Evolutionary conservation across 1,140 invertebrate species (phyloP), one percentile per base, ranked within the genome.

Genomic region (Panulirus ornatus): DNA sequence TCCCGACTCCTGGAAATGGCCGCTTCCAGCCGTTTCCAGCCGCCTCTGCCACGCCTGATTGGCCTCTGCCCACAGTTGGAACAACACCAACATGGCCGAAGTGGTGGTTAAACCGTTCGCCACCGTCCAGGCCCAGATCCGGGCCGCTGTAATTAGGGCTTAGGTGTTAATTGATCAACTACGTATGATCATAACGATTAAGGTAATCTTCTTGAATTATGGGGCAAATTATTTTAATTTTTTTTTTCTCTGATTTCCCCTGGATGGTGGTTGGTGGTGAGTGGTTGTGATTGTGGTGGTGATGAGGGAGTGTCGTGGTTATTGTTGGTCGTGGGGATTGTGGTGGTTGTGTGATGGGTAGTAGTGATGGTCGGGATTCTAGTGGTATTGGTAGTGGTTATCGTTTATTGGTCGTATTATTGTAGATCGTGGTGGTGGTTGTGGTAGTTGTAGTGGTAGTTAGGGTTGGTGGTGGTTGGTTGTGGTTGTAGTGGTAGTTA

Each of bases 101-200:
- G n/a, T n/a, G n/a, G n/a, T n/a, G n/a, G n/a, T n/a, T n/a, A n/a
- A n/a, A n/a, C n/a, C 19, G 5, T 2, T 34, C 71, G 3, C 30
- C 22, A 34, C 83, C 40, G 22, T 38, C n/a, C 30, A 1, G 9
- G 34, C 63, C 79, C 14, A 22, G 40, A 44, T 42, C 81, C 34
- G n/a, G n/a, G 38, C 40, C 81, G 34, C 36, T 30, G 58, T 71
- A 84, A 84, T 84, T 70, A 84, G 22, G 40, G 58, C 40, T 27
- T 27, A 44, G 63, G 81, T 70, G 81, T 71, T 71, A 84, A 84
- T 84, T 71, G 70, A 84, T 84, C 81, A 81, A 54, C 81, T 71
- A 58, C 44, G n/a, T 84, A 42, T 84, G 81, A 84, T 58, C 70
- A 82, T 82, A 82, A 84, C 81, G 70, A 84, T 84, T 70, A 84